phyloP scores from a whole-genome alignment of 2,797 vertebrate genomes.

The Pyrocephalus nanus region DNA sequence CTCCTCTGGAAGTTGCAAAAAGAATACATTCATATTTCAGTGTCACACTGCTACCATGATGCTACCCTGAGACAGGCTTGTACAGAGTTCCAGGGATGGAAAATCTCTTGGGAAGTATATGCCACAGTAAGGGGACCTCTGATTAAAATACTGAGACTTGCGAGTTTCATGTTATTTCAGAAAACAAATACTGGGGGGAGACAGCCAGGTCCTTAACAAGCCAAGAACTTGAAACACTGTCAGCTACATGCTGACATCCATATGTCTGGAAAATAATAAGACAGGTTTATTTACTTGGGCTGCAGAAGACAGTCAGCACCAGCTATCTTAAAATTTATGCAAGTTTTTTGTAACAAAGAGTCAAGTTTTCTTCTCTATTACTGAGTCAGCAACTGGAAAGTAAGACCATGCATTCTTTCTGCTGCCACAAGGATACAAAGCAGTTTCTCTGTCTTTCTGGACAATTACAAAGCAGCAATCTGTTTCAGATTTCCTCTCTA shows the following conservation, averaged over 20 bases:
- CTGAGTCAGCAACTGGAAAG: not conserved
- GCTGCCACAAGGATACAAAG: not conserved
- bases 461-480: not conserved
- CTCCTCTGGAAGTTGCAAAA: not conserved
- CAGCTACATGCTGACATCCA: not conserved
- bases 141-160: not conserved
- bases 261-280: not conserved
- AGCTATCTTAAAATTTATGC: not conserved
- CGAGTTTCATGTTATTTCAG: not conserved
- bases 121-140: not conserved
- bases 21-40: not conserved
- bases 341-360: not conserved
- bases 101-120: not conserved
- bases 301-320: not conserved
- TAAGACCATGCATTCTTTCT: not conserved
- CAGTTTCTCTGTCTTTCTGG: not conserved
- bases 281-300: not conserved
- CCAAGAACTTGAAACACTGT: not conserved
- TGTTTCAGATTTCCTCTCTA: not conserved
- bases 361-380: not conserved
- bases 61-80: not conserved
- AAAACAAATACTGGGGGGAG: not conserved
- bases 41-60: accelerated
- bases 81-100: not conserved
- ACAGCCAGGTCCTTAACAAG: not conserved